These are phyloP conservation scores for Alouatta palliata DNA, from an alignment of 2,113 vertebrate species.

Conservation along the genomic window DNA sequence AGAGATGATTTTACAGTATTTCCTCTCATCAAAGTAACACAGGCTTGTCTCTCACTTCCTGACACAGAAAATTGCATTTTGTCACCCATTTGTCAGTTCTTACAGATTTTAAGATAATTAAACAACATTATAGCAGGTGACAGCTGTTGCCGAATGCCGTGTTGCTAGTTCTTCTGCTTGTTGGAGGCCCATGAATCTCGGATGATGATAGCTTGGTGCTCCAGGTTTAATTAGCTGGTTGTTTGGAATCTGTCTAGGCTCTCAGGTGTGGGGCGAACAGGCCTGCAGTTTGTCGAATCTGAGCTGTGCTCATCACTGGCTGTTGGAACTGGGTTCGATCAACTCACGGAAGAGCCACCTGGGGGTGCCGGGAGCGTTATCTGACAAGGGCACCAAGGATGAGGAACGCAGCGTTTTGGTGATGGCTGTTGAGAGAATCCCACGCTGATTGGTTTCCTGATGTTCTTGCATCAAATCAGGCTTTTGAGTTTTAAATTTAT, in stretches of 20 bases:
- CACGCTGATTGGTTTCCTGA: background rate
- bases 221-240: constrained; percentile 66
- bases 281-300: constrained; percentile 54
- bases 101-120: constrained; percentile 82
- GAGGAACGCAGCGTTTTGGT: background rate
- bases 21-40: constrained; percentile 76
- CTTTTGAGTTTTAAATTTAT: constrained; percentile 65
- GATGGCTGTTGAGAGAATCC: background rate
- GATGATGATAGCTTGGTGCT: constrained; percentile 58
- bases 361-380: background rate
- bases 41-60: constrained; percentile 75
- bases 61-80: constrained; percentile 81
- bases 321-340: background rate
- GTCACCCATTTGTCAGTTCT: constrained; percentile 82
- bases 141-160: constrained; percentile 60
- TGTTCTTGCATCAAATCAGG: background rate
- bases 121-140: constrained; percentile 79
- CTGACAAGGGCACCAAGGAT: background rate
- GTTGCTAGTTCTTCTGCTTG: constrained; percentile 47
- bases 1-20: constrained; percentile 76
- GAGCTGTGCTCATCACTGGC: background rate
- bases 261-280: constrained; percentile 48
- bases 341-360: background rate
- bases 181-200: constrained; percentile 56
- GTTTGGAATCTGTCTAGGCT: constrained; percentile 58